These are phyloP conservation scores for Euzophera pinguis DNA, from an alignment of 2,888 invertebrate genomes.

Conservation along the genomic window DNA sequence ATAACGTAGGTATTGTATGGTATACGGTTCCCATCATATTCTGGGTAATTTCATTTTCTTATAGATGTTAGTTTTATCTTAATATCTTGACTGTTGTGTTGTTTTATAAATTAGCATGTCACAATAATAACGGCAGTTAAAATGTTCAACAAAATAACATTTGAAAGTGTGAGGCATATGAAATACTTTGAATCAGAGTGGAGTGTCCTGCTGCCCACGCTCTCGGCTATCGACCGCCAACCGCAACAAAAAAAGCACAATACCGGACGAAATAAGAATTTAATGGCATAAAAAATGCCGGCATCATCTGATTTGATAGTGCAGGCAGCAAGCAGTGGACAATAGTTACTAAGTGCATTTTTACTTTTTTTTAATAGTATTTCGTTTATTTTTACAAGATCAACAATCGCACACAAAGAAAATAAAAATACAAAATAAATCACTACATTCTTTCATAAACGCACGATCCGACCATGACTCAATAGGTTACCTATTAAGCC, in stretches of 20 bases:
- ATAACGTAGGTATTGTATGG: too few species aligned
- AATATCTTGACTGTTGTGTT: too few species aligned
- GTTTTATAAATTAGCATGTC: neutral
- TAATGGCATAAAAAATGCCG: neutral
- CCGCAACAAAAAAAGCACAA: conserved; percentile 14
- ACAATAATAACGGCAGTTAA: neutral
- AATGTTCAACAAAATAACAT: conserved; percentile 2
- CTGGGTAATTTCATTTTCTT: too few species aligned
- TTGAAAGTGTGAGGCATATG: neutral
- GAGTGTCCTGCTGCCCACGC: conserved; percentile 17
- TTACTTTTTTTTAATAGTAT: too few species aligned
- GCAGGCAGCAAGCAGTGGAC: neutral
- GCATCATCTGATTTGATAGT: neutral
- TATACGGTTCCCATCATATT: too few species aligned
- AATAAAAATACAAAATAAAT: too few species aligned
- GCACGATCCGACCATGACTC: too few species aligned
- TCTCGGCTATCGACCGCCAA: conserved; percentile 12
- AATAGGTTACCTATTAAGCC: too few species aligned
- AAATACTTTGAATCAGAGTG: conserved; percentile 14
- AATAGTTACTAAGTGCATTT: neutral
- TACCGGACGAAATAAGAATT: conserved; percentile 3
- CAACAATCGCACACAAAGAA: too few species aligned
- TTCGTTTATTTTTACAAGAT: too few species aligned
- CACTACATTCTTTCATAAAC: too few species aligned
- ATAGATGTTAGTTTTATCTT: too few species aligned